Conservation (phyloP, 1,140 invertebrate species). For the Argopecten irradians region DNA sequence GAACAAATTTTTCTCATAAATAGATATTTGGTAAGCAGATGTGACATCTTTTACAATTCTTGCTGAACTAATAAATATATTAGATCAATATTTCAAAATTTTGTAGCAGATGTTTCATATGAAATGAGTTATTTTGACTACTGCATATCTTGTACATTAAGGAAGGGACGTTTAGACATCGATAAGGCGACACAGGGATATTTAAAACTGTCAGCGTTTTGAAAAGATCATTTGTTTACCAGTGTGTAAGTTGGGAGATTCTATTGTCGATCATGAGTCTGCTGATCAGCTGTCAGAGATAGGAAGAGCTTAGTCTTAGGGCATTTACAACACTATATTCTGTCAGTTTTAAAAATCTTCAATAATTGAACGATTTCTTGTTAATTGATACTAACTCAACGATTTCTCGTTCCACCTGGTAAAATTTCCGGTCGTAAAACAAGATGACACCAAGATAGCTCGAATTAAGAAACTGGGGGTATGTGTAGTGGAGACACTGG, state of each 20-base stretch:
- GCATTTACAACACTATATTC: background rate
- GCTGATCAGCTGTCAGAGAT: background rate
- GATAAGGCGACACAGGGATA: background rate
- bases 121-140: background rate
- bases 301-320: background rate
- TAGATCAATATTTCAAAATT: background rate
- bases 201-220: background rate
- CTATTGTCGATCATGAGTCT: background rate
- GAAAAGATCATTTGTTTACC: background rate
- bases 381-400: background rate
- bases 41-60: background rate
- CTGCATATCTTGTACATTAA: background rate
- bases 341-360: constrained; percentile 12
- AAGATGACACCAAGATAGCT: background rate
- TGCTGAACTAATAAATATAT: background rate
- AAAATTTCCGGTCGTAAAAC: background rate
- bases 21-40: background rate
- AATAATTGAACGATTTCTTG: constrained; percentile 11
- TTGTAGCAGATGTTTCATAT: background rate
- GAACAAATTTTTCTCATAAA: background rate
- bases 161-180: constrained; percentile 1
- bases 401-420: background rate
- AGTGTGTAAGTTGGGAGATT: constrained; percentile 13
- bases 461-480: no score
- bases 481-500: background rate